These are phyloP conservation scores for Ivindomyrus marchei DNA, from an alignment of 2,113 vertebrate genomes.

Conservation along the genomic window DNA sequence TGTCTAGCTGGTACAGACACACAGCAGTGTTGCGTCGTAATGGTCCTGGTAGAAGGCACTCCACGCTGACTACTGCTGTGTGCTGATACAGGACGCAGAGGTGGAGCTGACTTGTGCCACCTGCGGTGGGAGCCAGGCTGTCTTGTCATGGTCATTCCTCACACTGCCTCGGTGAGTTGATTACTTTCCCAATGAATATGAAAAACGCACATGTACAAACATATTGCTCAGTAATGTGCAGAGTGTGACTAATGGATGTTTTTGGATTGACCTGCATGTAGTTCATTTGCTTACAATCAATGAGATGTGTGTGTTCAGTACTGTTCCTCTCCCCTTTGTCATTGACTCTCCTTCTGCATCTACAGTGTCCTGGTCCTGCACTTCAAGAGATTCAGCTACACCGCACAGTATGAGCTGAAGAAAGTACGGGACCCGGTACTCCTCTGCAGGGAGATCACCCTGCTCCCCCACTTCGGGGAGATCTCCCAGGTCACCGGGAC, in stretches of 20 bases:
- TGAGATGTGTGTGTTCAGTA: neutral
- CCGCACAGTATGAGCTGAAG: neutral
- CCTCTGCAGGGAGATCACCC: neutral
- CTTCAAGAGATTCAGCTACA: neutral
- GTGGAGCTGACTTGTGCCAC: neutral
- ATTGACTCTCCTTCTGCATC: neutral
- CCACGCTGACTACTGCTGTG: neutral
- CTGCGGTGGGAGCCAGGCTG: neutral
- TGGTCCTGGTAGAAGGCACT: neutral
- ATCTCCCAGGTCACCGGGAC: neutral
- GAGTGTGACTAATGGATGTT: neutral
- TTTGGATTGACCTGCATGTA: neutral
- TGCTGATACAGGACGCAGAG: neutral
- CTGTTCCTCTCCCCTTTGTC: neutral
- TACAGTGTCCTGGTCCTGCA: neutral
- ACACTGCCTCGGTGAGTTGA: conserved; percentile 1
- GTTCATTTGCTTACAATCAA: neutral
- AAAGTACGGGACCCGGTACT: neutral
- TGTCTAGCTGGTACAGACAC: neutral
- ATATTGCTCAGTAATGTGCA: neutral
- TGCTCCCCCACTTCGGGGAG: neutral
- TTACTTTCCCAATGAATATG: neutral
- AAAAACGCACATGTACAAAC: neutral
- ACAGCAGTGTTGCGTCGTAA: neutral
- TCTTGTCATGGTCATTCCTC: neutral